A percentile compares a stretch with the other conserved stretches of the same genome.
Conservation (phyloP, 2,113 vertebrate species). For the Neotoma lepida region DNA sequence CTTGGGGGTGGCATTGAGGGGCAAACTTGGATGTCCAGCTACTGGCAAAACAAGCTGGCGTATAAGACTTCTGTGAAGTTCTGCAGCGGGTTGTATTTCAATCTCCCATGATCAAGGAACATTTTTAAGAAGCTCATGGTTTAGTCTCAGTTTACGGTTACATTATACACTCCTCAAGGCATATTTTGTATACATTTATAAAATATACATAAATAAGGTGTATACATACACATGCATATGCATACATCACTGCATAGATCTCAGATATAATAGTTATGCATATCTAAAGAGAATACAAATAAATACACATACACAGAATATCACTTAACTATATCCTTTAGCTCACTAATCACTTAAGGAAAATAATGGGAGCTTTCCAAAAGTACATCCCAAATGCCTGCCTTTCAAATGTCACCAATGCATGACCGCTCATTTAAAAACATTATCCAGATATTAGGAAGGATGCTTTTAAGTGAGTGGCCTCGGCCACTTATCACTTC, state of each 20-base stretch:
- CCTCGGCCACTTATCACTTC: slow-evolving; percentile 81
- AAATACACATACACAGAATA: neutral
- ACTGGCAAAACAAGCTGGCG: slow-evolving; percentile 5
- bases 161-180: neutral
- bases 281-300: neutral
- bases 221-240: neutral
- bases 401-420: slow-evolving; percentile 78
- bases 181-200: neutral
- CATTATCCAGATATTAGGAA: slow-evolving; percentile 67
- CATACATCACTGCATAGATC: neutral
- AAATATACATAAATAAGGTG: neutral
- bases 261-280: neutral
- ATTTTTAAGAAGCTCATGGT: slow-evolving; percentile 40
- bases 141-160: slow-evolving; percentile 14
- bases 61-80: neutral
- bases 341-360: slow-evolving; percentile 59
- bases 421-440: slow-evolving; percentile 73
- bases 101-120: neutral
- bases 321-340: neutral
- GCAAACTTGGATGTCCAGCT: neutral
- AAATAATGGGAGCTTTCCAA: slow-evolving; percentile 52
- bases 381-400: slow-evolving; percentile 76
- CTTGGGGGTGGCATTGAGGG: neutral
- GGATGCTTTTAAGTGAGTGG: slow-evolving; percentile 80
- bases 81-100: neutral